Percentiles rank a stretch among this genome's conserved stretches.
These are phyloP conservation scores for Ciconia nigra DNA, from an alignment of 2,797 vertebrate genomes.

Conservation along the genomic window DNA sequence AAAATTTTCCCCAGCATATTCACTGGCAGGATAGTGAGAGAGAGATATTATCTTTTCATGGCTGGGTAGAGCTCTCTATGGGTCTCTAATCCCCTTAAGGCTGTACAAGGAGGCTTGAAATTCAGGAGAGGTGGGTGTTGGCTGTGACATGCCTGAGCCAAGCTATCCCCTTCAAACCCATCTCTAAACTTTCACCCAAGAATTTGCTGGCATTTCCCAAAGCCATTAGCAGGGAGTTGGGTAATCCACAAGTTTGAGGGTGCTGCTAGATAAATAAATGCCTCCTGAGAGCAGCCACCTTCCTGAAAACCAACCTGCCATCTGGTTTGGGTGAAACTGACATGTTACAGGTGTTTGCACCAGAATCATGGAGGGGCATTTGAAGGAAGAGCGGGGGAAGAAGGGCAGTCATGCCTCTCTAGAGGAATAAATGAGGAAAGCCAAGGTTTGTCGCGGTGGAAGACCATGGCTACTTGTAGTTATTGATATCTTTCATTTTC, in stretches of 20 bases:
- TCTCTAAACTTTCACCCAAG: background rate
- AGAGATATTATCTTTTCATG: background rate
- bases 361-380: background rate
- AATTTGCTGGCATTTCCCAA: background rate
- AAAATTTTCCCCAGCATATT: background rate
- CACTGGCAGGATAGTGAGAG: background rate
- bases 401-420: background rate
- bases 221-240: background rate
- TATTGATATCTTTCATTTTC: background rate
- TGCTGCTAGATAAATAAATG: background rate
- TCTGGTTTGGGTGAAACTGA: background rate
- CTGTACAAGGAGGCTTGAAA: background rate
- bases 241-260: background rate
- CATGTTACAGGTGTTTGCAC: background rate
- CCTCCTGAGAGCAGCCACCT: background rate
- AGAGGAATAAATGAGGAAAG: background rate
- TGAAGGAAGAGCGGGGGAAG: background rate
- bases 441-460: background rate
- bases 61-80: background rate
- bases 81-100: background rate
- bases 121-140: background rate
- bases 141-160: background rate
- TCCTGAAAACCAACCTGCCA: background rate
- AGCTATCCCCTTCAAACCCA: background rate
- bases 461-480: background rate